phyloP scores from a whole-genome alignment of 2,113 vertebrate species.

The Oryzias javanicus region DNA sequence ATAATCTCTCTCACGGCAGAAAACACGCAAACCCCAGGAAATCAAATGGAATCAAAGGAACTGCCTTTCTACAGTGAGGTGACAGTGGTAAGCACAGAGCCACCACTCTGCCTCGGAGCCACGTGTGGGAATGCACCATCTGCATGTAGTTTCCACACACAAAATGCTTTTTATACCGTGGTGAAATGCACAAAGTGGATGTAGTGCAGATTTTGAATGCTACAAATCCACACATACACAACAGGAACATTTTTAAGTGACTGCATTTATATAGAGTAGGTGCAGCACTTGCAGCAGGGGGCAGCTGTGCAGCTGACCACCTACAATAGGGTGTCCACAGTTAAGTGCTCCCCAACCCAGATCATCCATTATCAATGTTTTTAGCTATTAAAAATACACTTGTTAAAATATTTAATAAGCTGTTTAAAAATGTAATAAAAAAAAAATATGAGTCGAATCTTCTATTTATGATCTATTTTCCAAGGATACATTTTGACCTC shows the following conservation, averaged over 20 bases:
- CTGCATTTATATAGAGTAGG: too few species aligned
- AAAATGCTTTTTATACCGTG: conserved; percentile 16
- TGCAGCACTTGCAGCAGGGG: too few species aligned
- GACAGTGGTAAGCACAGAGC: conserved; percentile 20
- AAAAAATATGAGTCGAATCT: too few species aligned
- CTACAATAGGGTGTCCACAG: too few species aligned
- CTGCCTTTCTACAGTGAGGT: conserved; percentile 9
- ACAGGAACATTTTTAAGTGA: background rate
- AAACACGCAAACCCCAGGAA: conserved; percentile 16
- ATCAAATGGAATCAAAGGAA: conserved; percentile 25
- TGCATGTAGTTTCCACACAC: conserved; percentile 21
- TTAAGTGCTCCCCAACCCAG: too few species aligned
- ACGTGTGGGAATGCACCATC: conserved; percentile 9
- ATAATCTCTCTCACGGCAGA: conserved; percentile 6
- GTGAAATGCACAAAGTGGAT: background rate
- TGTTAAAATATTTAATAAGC: too few species aligned
- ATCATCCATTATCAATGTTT: too few species aligned
- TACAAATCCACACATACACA: conserved; percentile 1
- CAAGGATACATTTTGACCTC: too few species aligned
- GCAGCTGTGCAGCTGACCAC: too few species aligned
- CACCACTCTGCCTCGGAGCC: conserved; percentile 25
- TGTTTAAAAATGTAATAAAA: too few species aligned
- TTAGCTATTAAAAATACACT: too few species aligned
- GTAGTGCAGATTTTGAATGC: background rate
- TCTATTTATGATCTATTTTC: too few species aligned